Conservation (phyloP, 2,113 vertebrate species). For the Eurypyga helias region DNA sequence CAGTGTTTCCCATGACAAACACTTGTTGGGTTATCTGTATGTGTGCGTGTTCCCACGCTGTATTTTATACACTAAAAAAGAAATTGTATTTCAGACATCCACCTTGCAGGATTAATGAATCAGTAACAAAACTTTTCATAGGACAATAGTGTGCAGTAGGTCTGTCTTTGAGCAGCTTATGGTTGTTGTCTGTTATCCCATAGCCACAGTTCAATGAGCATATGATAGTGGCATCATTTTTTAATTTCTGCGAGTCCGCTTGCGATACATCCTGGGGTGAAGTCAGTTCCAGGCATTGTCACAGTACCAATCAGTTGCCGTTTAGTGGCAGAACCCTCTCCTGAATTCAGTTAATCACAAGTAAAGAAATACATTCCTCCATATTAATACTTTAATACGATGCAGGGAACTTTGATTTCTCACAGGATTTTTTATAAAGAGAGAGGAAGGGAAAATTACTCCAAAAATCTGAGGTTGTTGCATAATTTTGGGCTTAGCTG, state of each 20-base stretch:
- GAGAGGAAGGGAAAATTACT: not conserved
- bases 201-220: not conserved
- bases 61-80: not conserved
- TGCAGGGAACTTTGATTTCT: not conserved
- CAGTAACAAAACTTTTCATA: not conserved
- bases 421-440: not conserved
- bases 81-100: not conserved
- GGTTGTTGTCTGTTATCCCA: conserved; percentile 10
- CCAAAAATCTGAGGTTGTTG: not conserved
- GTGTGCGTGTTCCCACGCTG: conserved; percentile 4
- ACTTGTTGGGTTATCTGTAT: conserved; percentile 53
- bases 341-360: not conserved
- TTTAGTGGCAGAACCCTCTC: not conserved
- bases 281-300: not conserved
- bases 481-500: not conserved
- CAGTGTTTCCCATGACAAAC: conserved; percentile 25
- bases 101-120: conserved; percentile 13
- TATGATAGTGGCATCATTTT: conserved; percentile 25
- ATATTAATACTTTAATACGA: not conserved
- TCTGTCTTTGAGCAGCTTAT: conserved; percentile 8
- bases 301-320: not conserved
- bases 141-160: not conserved
- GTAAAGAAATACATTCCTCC: not conserved
- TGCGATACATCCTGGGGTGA: not conserved
- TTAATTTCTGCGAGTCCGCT: not conserved